A percentile compares a stretch with the other conserved stretches of the same genome.
These are phyloP conservation scores for Anolis sagrei DNA, from an alignment of 2,113 vertebrate genomes.

Conservation along the genomic window DNA sequence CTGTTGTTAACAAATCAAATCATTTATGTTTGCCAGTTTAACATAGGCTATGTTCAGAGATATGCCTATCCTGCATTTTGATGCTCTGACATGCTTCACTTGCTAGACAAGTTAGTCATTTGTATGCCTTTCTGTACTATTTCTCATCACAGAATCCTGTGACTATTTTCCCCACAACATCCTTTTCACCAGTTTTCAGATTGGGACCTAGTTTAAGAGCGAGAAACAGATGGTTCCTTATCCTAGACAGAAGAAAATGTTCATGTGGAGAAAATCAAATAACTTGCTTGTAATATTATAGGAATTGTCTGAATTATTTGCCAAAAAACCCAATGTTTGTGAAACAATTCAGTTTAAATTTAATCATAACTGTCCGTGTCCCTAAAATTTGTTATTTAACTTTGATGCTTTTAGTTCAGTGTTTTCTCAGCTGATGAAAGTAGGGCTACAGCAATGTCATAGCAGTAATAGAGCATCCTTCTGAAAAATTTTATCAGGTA, in stretches of 20 bases:
- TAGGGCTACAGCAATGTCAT: no score
- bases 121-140: neutral
- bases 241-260: neutral
- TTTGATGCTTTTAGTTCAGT: neutral
- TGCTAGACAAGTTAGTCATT: neutral
- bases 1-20: neutral
- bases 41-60: neutral
- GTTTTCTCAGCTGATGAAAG: no score
- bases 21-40: neutral
- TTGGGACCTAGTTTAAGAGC: neutral
- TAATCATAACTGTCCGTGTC: neutral
- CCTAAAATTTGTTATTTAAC: neutral
- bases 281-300: neutral
- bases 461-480: no score
- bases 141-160: neutral
- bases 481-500: no score
- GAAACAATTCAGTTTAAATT: neutral
- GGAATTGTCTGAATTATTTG: neutral
- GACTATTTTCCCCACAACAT: neutral
- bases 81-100: neutral
- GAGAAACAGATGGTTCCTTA: neutral
- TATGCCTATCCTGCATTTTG: neutral
- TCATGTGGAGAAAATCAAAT: neutral
- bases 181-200: neutral
- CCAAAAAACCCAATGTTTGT: neutral